A percentile compares a stretch with the other conserved stretches of the same genome.
Evolutionary conservation across 2,797 vertebrate species (phyloP).

Genomic region (Cygnus olor): DNA sequence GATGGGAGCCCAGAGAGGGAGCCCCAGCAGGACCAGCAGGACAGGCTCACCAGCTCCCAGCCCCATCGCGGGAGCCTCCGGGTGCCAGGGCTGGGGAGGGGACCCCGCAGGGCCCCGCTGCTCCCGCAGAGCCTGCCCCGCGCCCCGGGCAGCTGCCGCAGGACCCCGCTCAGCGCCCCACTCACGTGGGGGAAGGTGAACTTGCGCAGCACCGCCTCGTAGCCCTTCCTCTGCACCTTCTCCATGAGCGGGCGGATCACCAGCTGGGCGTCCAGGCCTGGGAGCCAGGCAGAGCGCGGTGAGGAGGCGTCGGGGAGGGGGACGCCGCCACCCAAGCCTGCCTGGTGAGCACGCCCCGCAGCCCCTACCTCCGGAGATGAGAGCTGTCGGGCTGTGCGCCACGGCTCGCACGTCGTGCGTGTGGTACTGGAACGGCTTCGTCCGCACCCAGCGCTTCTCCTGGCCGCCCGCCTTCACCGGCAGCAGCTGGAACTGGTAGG

Average conservation of each 20-base stretch:
- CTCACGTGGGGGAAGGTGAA: conserved; percentile 92
- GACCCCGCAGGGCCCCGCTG: background rate
- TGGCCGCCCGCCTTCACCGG: conserved; percentile 72
- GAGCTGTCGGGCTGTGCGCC: conserved; percentile 82
- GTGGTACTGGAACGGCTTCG: conserved; percentile 91
- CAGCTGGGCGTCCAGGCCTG: conserved; percentile 92
- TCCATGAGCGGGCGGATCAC: conserved; percentile 92
- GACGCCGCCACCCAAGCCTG: accelerated
- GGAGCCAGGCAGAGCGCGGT: background rate
- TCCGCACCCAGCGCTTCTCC: conserved; percentile 88
- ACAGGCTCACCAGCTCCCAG: background rate
- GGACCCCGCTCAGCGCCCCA: background rate
- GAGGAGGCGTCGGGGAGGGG: accelerated
- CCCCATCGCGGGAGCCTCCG: background rate
- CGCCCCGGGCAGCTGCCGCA: background rate
- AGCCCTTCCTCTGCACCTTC: conserved; percentile 85
- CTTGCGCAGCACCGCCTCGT: conserved; percentile 82
- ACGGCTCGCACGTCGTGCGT: conserved; percentile 90
- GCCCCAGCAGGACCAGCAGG: conserved; percentile 11
- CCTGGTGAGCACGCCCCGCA: accelerated
- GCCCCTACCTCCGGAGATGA: conserved; percentile 90
- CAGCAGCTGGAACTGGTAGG: conserved; percentile 91
- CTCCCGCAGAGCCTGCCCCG: background rate
- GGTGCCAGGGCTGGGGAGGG: background rate
- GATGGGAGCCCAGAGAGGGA: background rate